Percentiles rank a stretch among this genome's conserved stretches.
phyloP scores from a whole-genome alignment of 1,140 invertebrate genomes.

The Drosophila sp. region DNA sequence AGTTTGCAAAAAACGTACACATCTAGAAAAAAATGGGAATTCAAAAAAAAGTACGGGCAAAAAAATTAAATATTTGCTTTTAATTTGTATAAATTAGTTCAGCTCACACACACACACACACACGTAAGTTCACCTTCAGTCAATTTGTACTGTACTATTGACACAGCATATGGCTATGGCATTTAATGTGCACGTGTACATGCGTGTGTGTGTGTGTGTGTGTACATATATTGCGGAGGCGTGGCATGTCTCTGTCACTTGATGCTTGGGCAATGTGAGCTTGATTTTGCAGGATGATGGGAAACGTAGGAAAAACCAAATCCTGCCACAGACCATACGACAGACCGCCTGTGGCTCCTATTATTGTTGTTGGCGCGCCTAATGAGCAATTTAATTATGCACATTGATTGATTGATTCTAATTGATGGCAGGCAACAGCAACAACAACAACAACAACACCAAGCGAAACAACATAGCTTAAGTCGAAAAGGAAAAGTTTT shows the following conservation, averaged over 20 bases:
- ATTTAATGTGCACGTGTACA: neutral
- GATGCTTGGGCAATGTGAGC: slow-evolving; percentile 11
- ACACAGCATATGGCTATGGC: slow-evolving; percentile 1
- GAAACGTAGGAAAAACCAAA: slow-evolving; percentile 5
- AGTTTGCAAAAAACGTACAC: neutral
- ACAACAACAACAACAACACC: neutral
- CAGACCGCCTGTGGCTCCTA: slow-evolving; percentile 26
- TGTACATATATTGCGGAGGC: neutral
- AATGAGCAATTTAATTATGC: slow-evolving; percentile 76
- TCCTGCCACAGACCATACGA: slow-evolving; percentile 6
- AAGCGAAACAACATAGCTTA: neutral
- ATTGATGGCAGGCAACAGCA: slow-evolving; percentile 44
- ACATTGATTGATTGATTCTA: slow-evolving; percentile 70
- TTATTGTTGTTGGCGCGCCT: slow-evolving; percentile 38
- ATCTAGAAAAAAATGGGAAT: neutral
- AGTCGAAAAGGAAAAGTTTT: neutral
- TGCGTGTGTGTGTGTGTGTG: neutral
- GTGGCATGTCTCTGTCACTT: slow-evolving; percentile 7
- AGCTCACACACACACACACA: slow-evolving; percentile 12
- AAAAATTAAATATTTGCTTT: slow-evolving; percentile 16
- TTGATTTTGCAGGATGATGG: slow-evolving; percentile 22
- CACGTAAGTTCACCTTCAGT: neutral
- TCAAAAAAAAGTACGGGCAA: neutral
- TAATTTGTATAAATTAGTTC: slow-evolving; percentile 29
- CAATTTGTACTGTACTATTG: slow-evolving; percentile 3